These are phyloP conservation scores for Notamacropus eugenii DNA, from an alignment of 2,797 vertebrate genomes.

Conservation along the genomic window DNA sequence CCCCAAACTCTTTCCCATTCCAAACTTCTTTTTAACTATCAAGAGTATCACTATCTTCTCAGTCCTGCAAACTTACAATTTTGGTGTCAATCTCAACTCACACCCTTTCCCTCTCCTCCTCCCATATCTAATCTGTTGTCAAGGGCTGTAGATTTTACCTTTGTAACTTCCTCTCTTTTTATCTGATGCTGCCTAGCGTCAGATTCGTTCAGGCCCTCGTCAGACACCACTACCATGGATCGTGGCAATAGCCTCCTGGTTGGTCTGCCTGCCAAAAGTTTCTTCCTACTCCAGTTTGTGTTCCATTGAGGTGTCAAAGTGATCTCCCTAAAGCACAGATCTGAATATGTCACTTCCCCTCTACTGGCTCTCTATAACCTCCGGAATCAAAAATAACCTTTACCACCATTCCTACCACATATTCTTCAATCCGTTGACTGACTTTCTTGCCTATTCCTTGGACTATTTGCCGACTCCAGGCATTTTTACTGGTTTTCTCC, in stretches of 20 bases:
- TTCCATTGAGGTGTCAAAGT: not conserved
- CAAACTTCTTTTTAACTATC: not conserved
- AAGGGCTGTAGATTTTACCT: not conserved
- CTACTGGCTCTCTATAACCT: not conserved
- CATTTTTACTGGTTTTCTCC: not conserved
- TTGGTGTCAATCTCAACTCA: not conserved
- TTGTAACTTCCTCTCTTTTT: not conserved
- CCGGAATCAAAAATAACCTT: not conserved
- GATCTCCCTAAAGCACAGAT: not conserved
- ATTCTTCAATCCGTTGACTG: not conserved
- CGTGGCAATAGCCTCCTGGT: not conserved
- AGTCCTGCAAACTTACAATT: not conserved
- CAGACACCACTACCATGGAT: not conserved
- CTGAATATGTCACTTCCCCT: not conserved
- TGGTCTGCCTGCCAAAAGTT: not conserved
- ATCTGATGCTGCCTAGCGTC: not conserved
- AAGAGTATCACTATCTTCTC: not conserved
- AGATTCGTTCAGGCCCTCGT: not conserved
- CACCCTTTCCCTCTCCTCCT: too few relatives aligned
- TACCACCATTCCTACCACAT: not conserved
- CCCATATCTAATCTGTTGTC: not conserved
- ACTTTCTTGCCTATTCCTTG: not conserved
- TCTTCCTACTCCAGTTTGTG: not conserved
- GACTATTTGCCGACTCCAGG: not conserved
- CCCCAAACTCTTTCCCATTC: not conserved